Evolutionary conservation across 1,140 invertebrate species (phyloP).

Genomic region (Ceratina japonica): DNA sequence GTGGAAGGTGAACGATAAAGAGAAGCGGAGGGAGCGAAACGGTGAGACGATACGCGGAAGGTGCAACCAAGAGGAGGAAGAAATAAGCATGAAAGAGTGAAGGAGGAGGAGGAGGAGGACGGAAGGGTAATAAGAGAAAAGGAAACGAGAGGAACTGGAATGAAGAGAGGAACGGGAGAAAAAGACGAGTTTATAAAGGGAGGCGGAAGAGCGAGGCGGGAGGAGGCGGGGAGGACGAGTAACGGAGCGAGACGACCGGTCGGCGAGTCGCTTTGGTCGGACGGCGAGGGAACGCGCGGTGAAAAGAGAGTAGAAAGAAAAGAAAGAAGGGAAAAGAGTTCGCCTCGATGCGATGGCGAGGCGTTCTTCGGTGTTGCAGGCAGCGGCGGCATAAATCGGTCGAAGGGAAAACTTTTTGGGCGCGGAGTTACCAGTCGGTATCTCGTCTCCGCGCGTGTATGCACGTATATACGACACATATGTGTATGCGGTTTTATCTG

Average conservation of each 20-base stretch:
- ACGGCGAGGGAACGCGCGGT: background rate
- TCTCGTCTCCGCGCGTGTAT: constrained; percentile 34
- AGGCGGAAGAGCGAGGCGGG: background rate
- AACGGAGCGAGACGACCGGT: background rate
- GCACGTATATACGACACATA: constrained; percentile 55
- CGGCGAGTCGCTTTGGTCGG: too few relatives aligned
- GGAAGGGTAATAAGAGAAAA: constrained; percentile 18
- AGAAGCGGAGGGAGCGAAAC: background rate
- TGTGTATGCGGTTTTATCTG: constrained; percentile 71
- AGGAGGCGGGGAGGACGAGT: background rate
- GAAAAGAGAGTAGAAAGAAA: constrained; percentile 5
- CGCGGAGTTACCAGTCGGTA: constrained; percentile 66
- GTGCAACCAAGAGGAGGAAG: constrained; percentile 3
- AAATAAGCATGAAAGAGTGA: background rate
- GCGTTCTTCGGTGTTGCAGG: constrained; percentile 50
- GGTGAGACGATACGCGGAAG: background rate
- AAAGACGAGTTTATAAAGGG: constrained; percentile 38
- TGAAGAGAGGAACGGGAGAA: constrained; percentile 34
- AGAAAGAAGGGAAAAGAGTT: constrained; percentile 43
- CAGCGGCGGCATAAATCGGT: constrained; percentile 65
- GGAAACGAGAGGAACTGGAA: constrained; percentile 28
- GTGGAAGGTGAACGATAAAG: constrained; percentile 23
- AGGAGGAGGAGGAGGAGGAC: background rate
- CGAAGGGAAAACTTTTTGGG: constrained; percentile 68
- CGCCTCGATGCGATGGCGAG: constrained; percentile 42